Evolutionary conservation across 2,113 vertebrate genomes (phyloP), one percentile per base, ranked within the genome.

Genomic region (Coregonus clupeaformis): DNA sequence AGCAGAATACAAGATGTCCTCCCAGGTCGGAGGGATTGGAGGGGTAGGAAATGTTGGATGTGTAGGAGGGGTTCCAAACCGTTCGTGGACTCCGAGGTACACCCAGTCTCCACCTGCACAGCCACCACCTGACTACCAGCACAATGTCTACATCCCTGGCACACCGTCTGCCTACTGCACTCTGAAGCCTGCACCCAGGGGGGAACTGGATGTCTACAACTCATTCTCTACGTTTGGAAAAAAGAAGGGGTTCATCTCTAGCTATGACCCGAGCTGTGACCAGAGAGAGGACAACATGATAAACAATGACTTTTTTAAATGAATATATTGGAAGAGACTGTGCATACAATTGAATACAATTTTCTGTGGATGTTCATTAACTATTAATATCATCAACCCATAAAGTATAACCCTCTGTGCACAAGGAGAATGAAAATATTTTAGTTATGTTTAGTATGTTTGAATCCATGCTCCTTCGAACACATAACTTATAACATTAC

Each of bases 181-280:
- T 4, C 87, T 91, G 74, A 95, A 94, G 80, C 91, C 93, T 0
- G 86, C 90, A 0, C 88, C 85, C 68, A 92, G 92, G 75, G 85
- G 89, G 4, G 93, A 94, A 1, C 75, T 88, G 68, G 94, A 95
- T 59, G 88, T 92, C 68, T 95, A 94, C 85, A 96, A 95, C 89
- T 95, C 93, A 65, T 96, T 96, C 88, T 96, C 95, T 20, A 96
- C 95, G n/a, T 96, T 96, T 82, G 95, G 95, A 71, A 96, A 96
- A 87, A 95, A 95, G 82, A 95, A 94, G 85, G 95, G 91, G 86
- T 91, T 93, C 71, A 91, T 92, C 5, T 90, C 92, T 18, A 92
- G 90, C 86, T 93, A 92, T 5, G 94, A 94, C 62, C 91, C 89
- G 64, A 83, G 88, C 22, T 85, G 82, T 57, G 88, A 85, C 59